A percentile compares a stretch with the other conserved stretches of the same genome.
These are phyloP conservation scores for Heptranchias perlo DNA, from an alignment of 2,113 vertebrate genomes.

Conservation along the genomic window DNA sequence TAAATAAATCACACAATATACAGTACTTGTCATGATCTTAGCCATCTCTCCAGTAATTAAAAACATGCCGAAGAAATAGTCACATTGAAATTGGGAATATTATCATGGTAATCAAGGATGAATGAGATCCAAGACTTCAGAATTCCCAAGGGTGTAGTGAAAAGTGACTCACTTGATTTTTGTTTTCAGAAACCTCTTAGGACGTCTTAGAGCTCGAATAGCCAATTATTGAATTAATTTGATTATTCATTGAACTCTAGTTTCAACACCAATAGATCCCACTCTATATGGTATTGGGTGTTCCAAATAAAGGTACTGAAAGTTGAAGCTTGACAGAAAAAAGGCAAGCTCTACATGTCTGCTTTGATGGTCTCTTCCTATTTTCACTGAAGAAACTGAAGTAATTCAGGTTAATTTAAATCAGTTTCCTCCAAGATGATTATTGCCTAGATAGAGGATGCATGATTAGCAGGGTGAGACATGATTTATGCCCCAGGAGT, in stretches of 20 bases:
- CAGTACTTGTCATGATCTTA: not conserved
- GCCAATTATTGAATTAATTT: not conserved
- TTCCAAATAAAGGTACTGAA: not conserved
- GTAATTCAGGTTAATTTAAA: not conserved
- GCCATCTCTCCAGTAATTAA: not conserved
- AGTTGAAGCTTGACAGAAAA: not conserved
- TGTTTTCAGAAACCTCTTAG: not conserved
- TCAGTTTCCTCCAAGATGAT: not conserved
- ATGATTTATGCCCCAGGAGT: not conserved
- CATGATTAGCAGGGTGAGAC: not conserved
- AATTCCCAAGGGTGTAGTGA: not conserved
- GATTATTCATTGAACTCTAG: not conserved
- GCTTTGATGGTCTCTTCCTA: not conserved
- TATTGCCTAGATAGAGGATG: not conserved
- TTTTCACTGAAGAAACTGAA: not conserved
- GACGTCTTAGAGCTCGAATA: not conserved
- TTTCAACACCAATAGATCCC: not conserved
- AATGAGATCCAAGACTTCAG: slow-evolving; percentile 19
- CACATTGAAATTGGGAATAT: not conserved
- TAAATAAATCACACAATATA: not conserved
- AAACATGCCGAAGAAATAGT: not conserved
- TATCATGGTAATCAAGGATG: not conserved
- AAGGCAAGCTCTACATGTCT: not conserved
- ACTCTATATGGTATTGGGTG: not conserved
- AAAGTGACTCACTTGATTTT: not conserved